Percentiles rank a stretch among this genome's conserved stretches.
phyloP scores from a whole-genome alignment of 2,888 invertebrate species.

The Lutraria lutraria region DNA sequence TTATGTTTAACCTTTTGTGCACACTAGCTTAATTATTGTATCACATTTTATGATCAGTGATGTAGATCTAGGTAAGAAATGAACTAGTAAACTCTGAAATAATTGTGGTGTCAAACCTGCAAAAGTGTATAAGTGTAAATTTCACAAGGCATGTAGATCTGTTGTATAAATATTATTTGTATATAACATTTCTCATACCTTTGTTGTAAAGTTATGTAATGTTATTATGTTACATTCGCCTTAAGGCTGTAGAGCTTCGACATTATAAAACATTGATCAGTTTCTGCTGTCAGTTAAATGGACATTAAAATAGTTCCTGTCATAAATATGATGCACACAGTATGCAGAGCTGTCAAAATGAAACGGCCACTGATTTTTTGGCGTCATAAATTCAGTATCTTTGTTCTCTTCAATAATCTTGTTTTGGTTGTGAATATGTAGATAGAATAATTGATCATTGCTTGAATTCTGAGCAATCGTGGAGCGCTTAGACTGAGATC shows the following conservation, averaged over 20 bases:
- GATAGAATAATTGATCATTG: no score
- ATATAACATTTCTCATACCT: slow-evolving; percentile 16
- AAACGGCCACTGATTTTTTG: not conserved
- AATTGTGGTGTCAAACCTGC: not conserved
- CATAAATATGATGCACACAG: not conserved
- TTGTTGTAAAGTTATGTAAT: slow-evolving; percentile 17
- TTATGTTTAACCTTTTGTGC: no score
- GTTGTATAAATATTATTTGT: slow-evolving; percentile 7
- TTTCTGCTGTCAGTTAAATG: slow-evolving; percentile 9
- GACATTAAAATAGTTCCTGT: slow-evolving; percentile 27
- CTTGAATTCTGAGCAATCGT: no score
- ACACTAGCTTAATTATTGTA: no score
- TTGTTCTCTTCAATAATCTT: no score
- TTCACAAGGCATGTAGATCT: not conserved
- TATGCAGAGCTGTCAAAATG: slow-evolving; percentile 2
- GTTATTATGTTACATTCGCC: not conserved
- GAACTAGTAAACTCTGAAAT: not conserved
- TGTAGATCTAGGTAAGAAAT: not conserved
- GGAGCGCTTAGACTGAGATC: no score
- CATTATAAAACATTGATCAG: not conserved
- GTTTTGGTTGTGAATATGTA: no score
- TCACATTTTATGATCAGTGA: no score
- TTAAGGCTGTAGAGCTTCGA: not conserved
- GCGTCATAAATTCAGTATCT: no score
- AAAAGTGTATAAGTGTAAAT: not conserved